Conservation (phyloP, 2,113 vertebrate genomes). For the Mesocricetus auratus region DNA sequence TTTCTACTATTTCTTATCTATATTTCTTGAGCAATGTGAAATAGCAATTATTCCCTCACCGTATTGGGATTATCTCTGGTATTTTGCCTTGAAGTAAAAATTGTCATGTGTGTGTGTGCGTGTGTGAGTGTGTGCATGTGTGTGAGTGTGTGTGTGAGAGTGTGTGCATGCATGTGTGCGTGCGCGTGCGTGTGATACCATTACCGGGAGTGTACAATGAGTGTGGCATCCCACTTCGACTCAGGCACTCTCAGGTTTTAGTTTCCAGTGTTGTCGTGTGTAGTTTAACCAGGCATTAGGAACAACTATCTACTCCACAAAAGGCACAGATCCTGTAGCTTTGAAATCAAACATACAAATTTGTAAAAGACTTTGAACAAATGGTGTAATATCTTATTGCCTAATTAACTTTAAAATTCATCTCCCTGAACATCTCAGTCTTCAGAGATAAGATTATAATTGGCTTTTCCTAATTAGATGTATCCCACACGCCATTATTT, state of each 20-base stretch:
- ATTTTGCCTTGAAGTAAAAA: not conserved
- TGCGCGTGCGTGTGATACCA: not conserved
- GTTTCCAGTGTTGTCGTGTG: not conserved
- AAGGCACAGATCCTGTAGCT: constrained; percentile 46
- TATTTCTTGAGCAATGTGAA: not conserved
- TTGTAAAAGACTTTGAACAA: constrained; percentile 64
- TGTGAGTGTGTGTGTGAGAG: not conserved
- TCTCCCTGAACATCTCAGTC: constrained; percentile 71
- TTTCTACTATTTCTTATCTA: constrained; percentile 17
- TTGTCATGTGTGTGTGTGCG: not conserved
- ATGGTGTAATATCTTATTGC: constrained; percentile 55
- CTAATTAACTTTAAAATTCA: constrained; percentile 77
- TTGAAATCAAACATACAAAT: constrained; percentile 58
- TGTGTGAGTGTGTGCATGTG: not conserved
- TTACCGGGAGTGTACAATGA: not conserved
- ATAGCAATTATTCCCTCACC: not conserved
- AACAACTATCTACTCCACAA: not conserved
- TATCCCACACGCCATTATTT: constrained; percentile 64
- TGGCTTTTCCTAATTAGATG: constrained; percentile 74
- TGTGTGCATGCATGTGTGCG: not conserved
- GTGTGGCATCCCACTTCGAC: not conserved
- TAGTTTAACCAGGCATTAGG: constrained; percentile 19
- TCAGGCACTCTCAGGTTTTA: constrained; percentile 6
- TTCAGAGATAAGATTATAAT: constrained; percentile 71
- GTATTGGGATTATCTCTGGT: not conserved